Conservation (phyloP, 2,113 vertebrate species). For the Tetrax tetrax region DNA sequence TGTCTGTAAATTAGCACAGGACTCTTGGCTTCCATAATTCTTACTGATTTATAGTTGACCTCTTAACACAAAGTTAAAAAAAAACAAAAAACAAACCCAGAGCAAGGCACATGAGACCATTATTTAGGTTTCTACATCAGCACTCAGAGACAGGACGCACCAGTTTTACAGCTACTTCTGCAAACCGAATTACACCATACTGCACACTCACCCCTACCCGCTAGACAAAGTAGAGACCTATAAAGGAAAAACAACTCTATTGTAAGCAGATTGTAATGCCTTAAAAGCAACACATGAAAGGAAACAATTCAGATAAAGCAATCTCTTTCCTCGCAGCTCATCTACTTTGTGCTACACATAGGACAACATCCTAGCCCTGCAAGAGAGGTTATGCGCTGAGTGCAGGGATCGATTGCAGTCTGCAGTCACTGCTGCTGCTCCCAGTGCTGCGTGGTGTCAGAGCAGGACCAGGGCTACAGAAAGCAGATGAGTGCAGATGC, state of each 20-base stretch:
- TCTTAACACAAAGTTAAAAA: neutral
- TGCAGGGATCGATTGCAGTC: neutral
- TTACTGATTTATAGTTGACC: conserved; percentile 29
- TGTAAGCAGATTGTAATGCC: neutral
- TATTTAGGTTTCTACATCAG: conserved; percentile 19
- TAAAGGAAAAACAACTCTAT: neutral
- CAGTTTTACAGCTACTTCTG: neutral
- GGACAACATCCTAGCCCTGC: neutral
- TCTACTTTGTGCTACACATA: neutral
- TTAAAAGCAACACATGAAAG: neutral
- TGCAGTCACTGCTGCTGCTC: neutral
- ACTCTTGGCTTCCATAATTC: conserved; percentile 4
- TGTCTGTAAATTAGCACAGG: conserved; percentile 23
- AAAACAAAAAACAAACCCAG: neutral
- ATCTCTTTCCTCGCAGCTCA: neutral
- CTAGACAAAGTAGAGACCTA: neutral
- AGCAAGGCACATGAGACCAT: neutral
- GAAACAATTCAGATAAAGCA: neutral
- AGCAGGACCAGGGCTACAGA: neutral
- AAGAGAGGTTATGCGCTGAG: neutral
- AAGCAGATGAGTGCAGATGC: no score
- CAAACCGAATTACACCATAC: neutral
- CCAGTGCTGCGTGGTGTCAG: neutral
- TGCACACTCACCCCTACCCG: accelerated
- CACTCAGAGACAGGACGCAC: neutral